Base-by-base conservation (phyloP, 2,113 vertebrate genomes). In the Brachyhypopomus gauderio region DNA sequence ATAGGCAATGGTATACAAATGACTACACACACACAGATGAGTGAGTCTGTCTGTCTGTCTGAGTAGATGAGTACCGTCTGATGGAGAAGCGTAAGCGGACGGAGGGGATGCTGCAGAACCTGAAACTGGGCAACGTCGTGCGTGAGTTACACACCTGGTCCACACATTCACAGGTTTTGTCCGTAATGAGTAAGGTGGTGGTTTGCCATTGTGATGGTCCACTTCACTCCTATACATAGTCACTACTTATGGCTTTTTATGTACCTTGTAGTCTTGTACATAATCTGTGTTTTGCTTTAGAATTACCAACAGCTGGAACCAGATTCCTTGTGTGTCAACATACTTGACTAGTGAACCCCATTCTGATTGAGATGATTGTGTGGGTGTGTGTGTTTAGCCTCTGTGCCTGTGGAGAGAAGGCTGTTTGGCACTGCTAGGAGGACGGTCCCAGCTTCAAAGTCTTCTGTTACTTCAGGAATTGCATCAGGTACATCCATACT, bases 31-130 rank as follows among this genome's bases (percentile, higher is more conserved):
- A 34, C 4, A 45, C 41, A 45, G 3, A 45, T 69, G 63, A 45
- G 22, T 6, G 71, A 14, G 20, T 11, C 20, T 2, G 23, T 63
- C 75, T 72, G 0, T 25, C 38, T 27, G 3, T 30, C 8, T 20
- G 36, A 75, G n/a, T 66, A 94, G 93, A 94, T 84, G 93, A 94
- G 79, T 93, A 93, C 85, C 80, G 88, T 22, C 86, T 94, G 86
- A 85, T 78, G 74, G 91, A 93, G 79, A 94, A 94, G 89, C 90
- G 93, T n/a, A 94, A 94, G 85, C 87, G 92, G 3, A 94, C 93
- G 0, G 91, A 86, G 36, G 91, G 90, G 58, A 90, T 93, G 80
- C 92, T 94, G 83, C 91, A 93, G 79, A 91, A 85, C 79, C 85
- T 94, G 34, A 93, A 93, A 79, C 85, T 93, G 58, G 79, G 84